A percentile compares a stretch with the other conserved stretches of the same genome.
phyloP scores from a whole-genome alignment of 2,888 invertebrate species.

The Xylocampa areola region DNA sequence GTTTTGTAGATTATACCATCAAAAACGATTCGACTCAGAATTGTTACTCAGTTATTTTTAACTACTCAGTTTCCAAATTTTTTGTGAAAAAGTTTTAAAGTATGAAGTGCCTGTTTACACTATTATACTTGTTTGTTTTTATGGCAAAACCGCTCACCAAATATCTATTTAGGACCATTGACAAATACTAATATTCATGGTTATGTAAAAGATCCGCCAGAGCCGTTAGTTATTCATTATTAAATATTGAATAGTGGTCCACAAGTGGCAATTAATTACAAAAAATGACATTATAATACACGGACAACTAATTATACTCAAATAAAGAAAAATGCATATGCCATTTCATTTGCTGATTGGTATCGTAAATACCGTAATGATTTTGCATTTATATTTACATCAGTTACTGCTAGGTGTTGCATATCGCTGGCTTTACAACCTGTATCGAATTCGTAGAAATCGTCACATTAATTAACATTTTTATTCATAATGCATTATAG shows the following conservation, averaged over 20 bases:
- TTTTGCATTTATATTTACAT: not conserved
- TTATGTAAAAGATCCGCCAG: not conserved
- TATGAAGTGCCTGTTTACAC: no score
- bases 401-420: conserved; percentile 9
- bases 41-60: no score
- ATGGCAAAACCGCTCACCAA: no score
- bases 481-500: conserved; percentile 26
- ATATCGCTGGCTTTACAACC: conserved; percentile 6
- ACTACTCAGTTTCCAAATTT: no score
- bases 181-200: no score
- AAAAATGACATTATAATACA: not conserved
- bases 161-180: no score
- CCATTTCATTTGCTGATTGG: conserved; percentile 21
- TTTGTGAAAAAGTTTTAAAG: no score
- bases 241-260: not conserved
- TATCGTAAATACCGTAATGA: conserved; percentile 19
- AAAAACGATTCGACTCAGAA: no score
- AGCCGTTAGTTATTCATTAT: not conserved
- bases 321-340: conserved; percentile 9
- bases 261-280: not conserved
- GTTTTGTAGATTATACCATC: no score
- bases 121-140: no score
- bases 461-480: conserved; percentile 11
- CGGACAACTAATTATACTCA: conserved; percentile 4
- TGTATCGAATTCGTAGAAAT: conserved; percentile 24